Base-by-base conservation (phyloP, 1,140 invertebrate genomes). In the Nylanderia fulva region DNA sequence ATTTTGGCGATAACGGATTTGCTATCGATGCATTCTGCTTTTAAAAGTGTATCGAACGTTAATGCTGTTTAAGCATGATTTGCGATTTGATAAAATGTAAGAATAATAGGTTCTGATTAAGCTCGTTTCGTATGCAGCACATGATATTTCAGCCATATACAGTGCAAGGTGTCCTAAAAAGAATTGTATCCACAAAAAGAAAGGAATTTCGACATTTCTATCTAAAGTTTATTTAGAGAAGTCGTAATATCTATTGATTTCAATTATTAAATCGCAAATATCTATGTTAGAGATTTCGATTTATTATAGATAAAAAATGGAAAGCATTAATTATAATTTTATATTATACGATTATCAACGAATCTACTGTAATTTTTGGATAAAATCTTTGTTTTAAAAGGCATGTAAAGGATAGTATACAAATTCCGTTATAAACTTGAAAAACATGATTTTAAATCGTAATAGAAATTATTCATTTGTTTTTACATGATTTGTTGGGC, bases 31-130 rank as follows among this genome's bases (percentile, higher is more conserved):
- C 39, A 9, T 27, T 56, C 21, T 69, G 9, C 15, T 79, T 69
- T 54, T 39, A 52, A 39, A 58, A 80, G 58, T 68, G 36, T 80
- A 52, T 69, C 33, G 18, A n/a, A 29, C 11, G 36, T 42, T 36
- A n/a, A 18, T 69, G 15, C 21, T 52, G 24, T 61, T 63, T 39
- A 68, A 66, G 52, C 33, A 13, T 52, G 45, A 68, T 13, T 68
- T 21, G 13, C 45, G 39, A 39, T 56, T 58, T n/a, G 29, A 80
- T 56, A 42, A 80, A 56, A 42, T 71, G 21, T 18, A 15, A 15
- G 15, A 58, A 11, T 52, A 13, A 42, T 8, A 69, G 3, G 24
- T 56, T 54, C 4, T 56, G 66, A 68, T 69, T 80, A 69, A 80
- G 11, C 1, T 68, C 15, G 9, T 42, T 69, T 80, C 39, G 15